Evolutionary conservation across 2,888 invertebrate genomes (phyloP).

Genomic region (Selenia dentaria): DNA sequence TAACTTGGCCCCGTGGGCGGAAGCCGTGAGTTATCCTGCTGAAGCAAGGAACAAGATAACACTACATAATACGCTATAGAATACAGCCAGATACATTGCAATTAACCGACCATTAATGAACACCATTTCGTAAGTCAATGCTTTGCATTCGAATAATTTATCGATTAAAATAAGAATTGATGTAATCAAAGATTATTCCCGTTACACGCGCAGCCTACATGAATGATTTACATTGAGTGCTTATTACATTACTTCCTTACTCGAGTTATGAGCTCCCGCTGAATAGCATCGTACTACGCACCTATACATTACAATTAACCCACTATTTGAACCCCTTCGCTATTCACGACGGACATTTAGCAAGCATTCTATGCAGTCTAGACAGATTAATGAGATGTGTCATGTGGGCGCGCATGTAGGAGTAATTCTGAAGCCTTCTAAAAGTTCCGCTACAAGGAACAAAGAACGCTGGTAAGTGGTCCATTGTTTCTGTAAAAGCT

Average conservation of each 20-base stretch:
- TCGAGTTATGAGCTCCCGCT: background rate
- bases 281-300: background rate
- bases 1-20: slow-evolving; percentile 52
- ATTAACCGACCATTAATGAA: slow-evolving; percentile 14
- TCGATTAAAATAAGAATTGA: slow-evolving; percentile 5
- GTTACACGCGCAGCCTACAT: slow-evolving; percentile 5
- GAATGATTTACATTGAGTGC: slow-evolving; percentile 6
- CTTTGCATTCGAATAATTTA: slow-evolving; percentile 12
- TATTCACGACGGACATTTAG: slow-evolving; percentile 50
- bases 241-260: too few relatives aligned
- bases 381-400: slow-evolving; percentile 42
- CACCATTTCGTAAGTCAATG: slow-evolving; percentile 2
- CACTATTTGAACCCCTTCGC: slow-evolving; percentile 35
- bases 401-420: slow-evolving; percentile 61
- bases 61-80: too few relatives aligned
- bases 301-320: slow-evolving; percentile 32
- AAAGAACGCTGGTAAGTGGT: slow-evolving; percentile 40
- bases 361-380: slow-evolving; percentile 46
- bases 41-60: slow-evolving; percentile 51
- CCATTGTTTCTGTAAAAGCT: slow-evolving; percentile 51
- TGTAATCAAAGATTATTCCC: slow-evolving; percentile 6
- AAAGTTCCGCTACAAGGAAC: slow-evolving; percentile 59
- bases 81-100: slow-evolving; percentile 28
- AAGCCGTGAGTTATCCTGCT: slow-evolving; percentile 57
- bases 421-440: slow-evolving; percentile 52